These are phyloP conservation scores for Ctenochaetus hawaiiensis DNA, from an alignment of 2,797 vertebrate species.

Conservation along the genomic window DNA sequence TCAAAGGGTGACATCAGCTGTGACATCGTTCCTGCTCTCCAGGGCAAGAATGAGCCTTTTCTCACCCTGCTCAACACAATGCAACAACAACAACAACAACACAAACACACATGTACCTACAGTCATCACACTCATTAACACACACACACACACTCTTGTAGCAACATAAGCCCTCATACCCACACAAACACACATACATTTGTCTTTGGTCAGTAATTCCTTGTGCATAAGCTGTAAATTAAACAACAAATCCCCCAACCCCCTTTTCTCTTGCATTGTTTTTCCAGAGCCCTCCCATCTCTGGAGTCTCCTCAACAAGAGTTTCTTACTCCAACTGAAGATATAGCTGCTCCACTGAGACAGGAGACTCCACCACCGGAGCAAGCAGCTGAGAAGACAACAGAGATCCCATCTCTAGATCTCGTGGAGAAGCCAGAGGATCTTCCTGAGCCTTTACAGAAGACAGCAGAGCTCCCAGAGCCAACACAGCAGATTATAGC, in stretches of 20 bases:
- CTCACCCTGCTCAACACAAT: slow-evolving; percentile 60
- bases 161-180: background rate
- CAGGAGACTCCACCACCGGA: slow-evolving; percentile 45
- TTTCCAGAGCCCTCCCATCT: slow-evolving; percentile 79
- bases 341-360: slow-evolving; percentile 58
- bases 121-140: background rate
- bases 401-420: slow-evolving; percentile 25
- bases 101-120: slow-evolving; percentile 23
- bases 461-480: slow-evolving; percentile 36
- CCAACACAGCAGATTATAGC: slow-evolving; percentile 18
- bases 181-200: slow-evolving; percentile 49
- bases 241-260: slow-evolving; percentile 55
- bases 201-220: slow-evolving; percentile 61
- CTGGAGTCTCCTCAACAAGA: slow-evolving; percentile 81
- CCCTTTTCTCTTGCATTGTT: slow-evolving; percentile 59
- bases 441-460: slow-evolving; percentile 54
- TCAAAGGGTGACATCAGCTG: slow-evolving; percentile 86
- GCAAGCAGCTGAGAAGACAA: slow-evolving; percentile 32
- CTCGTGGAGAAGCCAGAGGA: slow-evolving; percentile 51
- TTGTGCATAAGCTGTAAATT: slow-evolving; percentile 57
- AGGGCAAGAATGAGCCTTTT: slow-evolving; percentile 83
- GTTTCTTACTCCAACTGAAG: slow-evolving; percentile 80
- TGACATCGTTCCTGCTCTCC: slow-evolving; percentile 83
- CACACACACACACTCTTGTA: background rate
- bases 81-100: slow-evolving; percentile 7